Evolutionary conservation across 2,113 vertebrate species (phyloP).

Genomic region (Mixornis gularis): DNA sequence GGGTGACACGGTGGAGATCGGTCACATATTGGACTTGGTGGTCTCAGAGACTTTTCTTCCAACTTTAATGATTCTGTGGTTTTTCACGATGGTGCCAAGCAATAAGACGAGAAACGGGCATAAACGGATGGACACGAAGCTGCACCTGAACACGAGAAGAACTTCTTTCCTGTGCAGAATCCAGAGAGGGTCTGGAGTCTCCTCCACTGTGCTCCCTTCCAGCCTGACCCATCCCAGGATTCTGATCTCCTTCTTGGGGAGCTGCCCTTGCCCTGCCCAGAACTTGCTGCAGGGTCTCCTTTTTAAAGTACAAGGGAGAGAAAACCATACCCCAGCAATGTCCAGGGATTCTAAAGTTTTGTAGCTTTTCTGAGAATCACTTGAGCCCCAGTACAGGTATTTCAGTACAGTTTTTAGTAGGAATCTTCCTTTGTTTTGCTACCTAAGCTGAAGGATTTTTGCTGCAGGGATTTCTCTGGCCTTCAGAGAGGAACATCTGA

Average conservation of each 20-base stretch:
- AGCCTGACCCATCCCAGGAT: background rate
- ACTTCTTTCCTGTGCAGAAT: background rate
- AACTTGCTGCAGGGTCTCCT: fast-evolving
- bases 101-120: fast-evolving
- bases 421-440: background rate
- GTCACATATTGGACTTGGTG: background rate
- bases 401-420: background rate
- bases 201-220: background rate
- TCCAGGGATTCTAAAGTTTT: background rate
- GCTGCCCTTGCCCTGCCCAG: background rate
- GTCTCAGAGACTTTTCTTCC: background rate
- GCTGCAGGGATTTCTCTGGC: background rate
- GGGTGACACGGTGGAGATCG: background rate
- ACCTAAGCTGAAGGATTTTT: background rate
- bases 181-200: background rate
- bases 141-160: background rate
- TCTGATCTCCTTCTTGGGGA: background rate
- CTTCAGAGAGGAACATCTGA: background rate
- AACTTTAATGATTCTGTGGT: fast-evolving
- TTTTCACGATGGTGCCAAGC: background rate
- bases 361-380: background rate
- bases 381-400: background rate
- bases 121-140: too few relatives aligned
- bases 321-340: fast-evolving
- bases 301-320: background rate